Evolutionary conservation across 2,888 invertebrate genomes (phyloP), one percentile per base, ranked within the genome.

Genomic region (Achlya flavicornis): DNA sequence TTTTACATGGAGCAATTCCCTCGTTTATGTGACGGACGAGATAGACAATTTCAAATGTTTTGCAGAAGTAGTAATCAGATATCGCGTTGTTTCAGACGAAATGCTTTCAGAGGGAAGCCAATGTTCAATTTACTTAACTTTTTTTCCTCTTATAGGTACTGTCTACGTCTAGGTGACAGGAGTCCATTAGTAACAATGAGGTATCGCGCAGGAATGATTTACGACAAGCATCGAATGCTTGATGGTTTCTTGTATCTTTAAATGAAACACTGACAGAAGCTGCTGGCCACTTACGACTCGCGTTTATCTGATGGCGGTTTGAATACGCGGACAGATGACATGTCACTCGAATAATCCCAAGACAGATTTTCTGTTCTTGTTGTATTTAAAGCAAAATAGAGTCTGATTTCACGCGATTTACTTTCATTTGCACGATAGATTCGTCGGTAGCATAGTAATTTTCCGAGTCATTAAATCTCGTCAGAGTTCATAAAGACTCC

Each of bases 381-480:
- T 43, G 68, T 68, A 33, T 59, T 65, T 67, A 68, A 62, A 61
- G 58, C 8, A 0, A 53, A 26, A 60, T 43, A 68, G 72, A 68
- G 65, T 74, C 67, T 66, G 64, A 61, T 70, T 76, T 77, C 80
- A 83, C 78, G 75, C 76, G 74, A 81, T 73, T 77, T 71, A 26
- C 6, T 82, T 85, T 84, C 77, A 81, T 84, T 74, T 73, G 72
- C 69, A 68, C 72, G 73, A 76, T 80, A 78, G 70, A 76, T 81
- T 83, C 77, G 79, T 80, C 80, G 38, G 38, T 38, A 38, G 38
- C 38, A 38, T 11, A 0, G 86, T 90, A 85, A 90, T 91, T 91
- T 92, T 92, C 89, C 88, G 76, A 85, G 76, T 83, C 91, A 90
- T 92, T 91, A 89, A 89, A 86, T 84, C 81, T 83, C 81, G 86